phyloP scores from a whole-genome alignment of 2,888 invertebrate species.

The Copidosoma aretas region DNA sequence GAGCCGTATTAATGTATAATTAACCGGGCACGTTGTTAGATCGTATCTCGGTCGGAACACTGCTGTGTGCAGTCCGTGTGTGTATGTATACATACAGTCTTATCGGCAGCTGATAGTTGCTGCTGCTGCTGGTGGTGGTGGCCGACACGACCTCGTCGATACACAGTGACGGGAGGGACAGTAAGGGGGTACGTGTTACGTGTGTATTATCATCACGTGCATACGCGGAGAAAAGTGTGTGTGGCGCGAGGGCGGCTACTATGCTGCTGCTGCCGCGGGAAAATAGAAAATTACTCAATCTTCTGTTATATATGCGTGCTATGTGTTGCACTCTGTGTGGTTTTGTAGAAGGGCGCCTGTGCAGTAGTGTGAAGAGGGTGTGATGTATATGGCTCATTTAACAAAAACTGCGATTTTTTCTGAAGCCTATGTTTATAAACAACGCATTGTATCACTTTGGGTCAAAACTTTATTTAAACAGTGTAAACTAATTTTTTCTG shows the following conservation, averaged over 20 bases:
- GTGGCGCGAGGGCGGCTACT: too few species aligned
- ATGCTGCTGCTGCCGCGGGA: constrained; percentile 30
- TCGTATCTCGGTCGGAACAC: constrained; percentile 49
- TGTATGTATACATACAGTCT: constrained; percentile 32
- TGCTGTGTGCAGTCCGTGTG: constrained; percentile 14
- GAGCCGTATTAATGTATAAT: constrained; percentile 59
- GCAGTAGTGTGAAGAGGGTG: too few species aligned
- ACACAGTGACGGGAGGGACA: constrained; percentile 28
- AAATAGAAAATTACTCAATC: constrained; percentile 42
- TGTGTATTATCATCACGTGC: neutral
- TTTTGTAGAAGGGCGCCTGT: too few species aligned
- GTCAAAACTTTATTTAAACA: too few species aligned
- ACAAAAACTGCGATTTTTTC: too few species aligned
- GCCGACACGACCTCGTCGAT: constrained; percentile 48
- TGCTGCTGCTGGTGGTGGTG: too few species aligned
- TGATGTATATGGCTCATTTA: too few species aligned
- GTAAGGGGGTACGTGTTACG: neutral
- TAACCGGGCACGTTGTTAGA: constrained; percentile 58
- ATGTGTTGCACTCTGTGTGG: too few species aligned
- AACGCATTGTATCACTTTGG: too few species aligned
- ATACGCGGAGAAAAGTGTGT: neutral
- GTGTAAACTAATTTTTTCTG: too few species aligned
- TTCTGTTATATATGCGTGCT: neutral
- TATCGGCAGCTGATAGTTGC: constrained; percentile 45
- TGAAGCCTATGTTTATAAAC: too few species aligned